phyloP scores from a whole-genome alignment of 2,888 invertebrate genomes.

The Tenthredo distinguenda region DNA sequence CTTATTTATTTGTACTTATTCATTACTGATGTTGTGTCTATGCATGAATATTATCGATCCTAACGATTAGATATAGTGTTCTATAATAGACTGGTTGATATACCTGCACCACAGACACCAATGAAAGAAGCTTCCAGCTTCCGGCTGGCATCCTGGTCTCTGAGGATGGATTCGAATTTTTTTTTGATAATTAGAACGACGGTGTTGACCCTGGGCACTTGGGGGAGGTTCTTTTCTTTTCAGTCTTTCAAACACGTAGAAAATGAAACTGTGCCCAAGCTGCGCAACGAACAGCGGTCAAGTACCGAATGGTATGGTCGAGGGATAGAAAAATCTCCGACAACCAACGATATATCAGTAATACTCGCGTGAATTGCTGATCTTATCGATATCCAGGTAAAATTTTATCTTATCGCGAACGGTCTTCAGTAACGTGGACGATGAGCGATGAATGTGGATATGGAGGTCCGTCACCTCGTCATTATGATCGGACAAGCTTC shows the following conservation, averaged over 20 bases:
- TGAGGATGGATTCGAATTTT: background rate
- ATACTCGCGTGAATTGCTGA: conserved; percentile 37
- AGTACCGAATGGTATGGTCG: background rate
- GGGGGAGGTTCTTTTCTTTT: background rate
- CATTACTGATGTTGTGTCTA: background rate
- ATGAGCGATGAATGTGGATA: conserved; percentile 29
- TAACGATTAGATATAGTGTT: background rate
- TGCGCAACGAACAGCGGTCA: conserved; percentile 23
- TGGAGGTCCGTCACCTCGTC: conserved; percentile 42
- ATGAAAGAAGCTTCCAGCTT: conserved; percentile 17
- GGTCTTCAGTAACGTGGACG: conserved; percentile 22
- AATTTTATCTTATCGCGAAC: conserved; percentile 47
- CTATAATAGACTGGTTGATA: background rate
- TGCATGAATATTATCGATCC: background rate
- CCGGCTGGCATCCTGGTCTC: conserved; percentile 3
- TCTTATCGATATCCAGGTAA: conserved; percentile 43
- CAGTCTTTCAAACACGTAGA: background rate
- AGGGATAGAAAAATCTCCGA: conserved; percentile 26
- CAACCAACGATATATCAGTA: conserved; percentile 27
- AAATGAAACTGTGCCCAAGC: background rate
- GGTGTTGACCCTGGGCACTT: background rate
- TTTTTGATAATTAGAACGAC: background rate
- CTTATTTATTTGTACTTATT: background rate
- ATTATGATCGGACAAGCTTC: background rate
- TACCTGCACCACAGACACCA: conserved; percentile 45